Conservation (phyloP, 2,888 invertebrate genomes). For the Drosophila mercatorum region DNA sequence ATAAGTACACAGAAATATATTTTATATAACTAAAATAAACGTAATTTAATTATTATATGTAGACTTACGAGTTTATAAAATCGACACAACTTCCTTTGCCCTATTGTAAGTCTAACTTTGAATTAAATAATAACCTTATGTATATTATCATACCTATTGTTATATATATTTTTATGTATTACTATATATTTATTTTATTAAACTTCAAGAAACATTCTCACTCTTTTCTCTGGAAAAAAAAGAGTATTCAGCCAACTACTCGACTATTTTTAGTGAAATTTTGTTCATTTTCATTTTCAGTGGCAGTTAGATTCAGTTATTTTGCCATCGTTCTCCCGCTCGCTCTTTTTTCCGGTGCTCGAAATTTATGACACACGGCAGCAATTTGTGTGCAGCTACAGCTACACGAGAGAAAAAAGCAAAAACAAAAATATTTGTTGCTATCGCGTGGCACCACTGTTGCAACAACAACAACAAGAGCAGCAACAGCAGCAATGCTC, state of each 20-base stretch:
- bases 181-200: too few species aligned
- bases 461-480: conserved; percentile 18
- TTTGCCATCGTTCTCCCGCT: conserved; percentile 23
- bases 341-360: conserved; percentile 14
- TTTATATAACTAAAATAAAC: too few species aligned
- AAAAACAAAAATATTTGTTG: conserved; percentile 38
- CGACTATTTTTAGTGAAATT: not conserved
- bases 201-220: not conserved
- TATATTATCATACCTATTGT: not conserved
- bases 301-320: conserved; percentile 39
- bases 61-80: too few species aligned
- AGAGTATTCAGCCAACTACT: conserved; percentile 25
- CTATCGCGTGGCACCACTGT: conserved; percentile 52
- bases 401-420: not conserved
- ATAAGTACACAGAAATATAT: too few species aligned
- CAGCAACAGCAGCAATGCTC: not conserved
- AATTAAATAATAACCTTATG: not conserved
- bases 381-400: conserved; percentile 59
- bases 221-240: not conserved
- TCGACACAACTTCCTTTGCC: too few species aligned
- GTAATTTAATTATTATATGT: too few species aligned
- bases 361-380: conserved; percentile 72
- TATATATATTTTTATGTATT: too few species aligned
- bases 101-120: not conserved
- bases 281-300: conserved; percentile 32